Evolutionary conservation across 2,888 invertebrate species (phyloP).

Genomic region (Gasteruption jaculator): DNA sequence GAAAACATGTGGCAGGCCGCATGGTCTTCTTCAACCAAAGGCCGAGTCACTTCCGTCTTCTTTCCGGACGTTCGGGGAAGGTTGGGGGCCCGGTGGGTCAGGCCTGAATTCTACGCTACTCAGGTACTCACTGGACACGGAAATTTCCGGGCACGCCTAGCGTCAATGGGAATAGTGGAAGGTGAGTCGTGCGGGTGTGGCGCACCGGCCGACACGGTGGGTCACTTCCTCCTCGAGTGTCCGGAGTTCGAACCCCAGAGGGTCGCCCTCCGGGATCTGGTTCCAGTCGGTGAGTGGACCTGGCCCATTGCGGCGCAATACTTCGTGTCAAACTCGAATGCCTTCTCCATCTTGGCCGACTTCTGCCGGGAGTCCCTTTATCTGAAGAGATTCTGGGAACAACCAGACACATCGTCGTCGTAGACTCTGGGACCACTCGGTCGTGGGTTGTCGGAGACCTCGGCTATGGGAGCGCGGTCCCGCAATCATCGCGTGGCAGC

Average conservation of each 20-base stretch:
- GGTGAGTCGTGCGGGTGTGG: too few relatives aligned
- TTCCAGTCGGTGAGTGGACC: background rate
- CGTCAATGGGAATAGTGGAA: too few relatives aligned
- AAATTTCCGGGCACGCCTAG: constrained; percentile 2
- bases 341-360: constrained; percentile 2
- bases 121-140: constrained; percentile 13
- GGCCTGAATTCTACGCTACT: constrained; percentile 3
- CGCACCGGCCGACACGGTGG: too few relatives aligned
- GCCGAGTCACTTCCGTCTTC: constrained; percentile 4
- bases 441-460: too few relatives aligned
- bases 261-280: constrained; percentile 4
- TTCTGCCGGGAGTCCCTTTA: background rate
- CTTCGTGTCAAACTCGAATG: background rate
- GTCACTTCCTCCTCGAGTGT: constrained; percentile 7
- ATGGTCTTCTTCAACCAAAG: constrained; percentile 1
- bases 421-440: too few relatives aligned
- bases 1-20: constrained; percentile 11
- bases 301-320: background rate
- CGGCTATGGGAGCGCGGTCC: too few relatives aligned
- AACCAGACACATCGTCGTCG: background rate
- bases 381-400: background rate
- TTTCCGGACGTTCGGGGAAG: background rate
- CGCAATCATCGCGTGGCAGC: too few relatives aligned
- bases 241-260: constrained; percentile 3
- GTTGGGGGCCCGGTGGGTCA: constrained; percentile 4